Conservation (phyloP, 2,797 vertebrate species). For the Halcyon chelicuti region DNA sequence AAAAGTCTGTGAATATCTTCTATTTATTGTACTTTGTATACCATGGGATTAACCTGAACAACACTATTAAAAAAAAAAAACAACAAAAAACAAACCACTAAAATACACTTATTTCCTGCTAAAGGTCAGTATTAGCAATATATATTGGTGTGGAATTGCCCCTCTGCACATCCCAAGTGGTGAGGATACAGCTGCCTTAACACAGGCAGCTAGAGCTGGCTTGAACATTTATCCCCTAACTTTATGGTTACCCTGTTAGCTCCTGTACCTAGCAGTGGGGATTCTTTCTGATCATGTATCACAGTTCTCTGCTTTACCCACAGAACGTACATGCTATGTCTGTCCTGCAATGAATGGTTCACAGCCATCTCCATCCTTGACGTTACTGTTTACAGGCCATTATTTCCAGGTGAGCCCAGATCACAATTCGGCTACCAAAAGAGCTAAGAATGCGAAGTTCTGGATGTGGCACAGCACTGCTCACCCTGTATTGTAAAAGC, state of each 20-base stretch:
- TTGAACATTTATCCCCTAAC: background rate
- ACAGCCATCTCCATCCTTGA: background rate
- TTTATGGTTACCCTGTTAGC: background rate
- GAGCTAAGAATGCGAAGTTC: background rate
- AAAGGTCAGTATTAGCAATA: background rate
- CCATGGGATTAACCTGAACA: background rate
- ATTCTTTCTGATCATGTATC: background rate
- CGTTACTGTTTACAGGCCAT: background rate
- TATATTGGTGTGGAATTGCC: background rate
- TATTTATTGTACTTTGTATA: background rate
- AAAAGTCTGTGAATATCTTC: background rate
- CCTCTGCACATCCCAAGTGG: background rate
- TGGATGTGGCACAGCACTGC: background rate
- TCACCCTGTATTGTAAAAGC: background rate
- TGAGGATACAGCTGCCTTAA: background rate
- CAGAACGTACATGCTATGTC: rapidly evolving
- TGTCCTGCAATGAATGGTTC: background rate
- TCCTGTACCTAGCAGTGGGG: background rate
- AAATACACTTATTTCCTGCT: background rate
- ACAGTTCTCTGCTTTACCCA: background rate
- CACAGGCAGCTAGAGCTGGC: background rate
- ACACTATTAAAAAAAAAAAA: background rate
- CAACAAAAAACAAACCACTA: background rate
- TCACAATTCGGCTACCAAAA: background rate
- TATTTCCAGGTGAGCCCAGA: background rate